Conservation (phyloP, 1,140 invertebrate genomes). For the Luehdorfia chinensis region DNA sequence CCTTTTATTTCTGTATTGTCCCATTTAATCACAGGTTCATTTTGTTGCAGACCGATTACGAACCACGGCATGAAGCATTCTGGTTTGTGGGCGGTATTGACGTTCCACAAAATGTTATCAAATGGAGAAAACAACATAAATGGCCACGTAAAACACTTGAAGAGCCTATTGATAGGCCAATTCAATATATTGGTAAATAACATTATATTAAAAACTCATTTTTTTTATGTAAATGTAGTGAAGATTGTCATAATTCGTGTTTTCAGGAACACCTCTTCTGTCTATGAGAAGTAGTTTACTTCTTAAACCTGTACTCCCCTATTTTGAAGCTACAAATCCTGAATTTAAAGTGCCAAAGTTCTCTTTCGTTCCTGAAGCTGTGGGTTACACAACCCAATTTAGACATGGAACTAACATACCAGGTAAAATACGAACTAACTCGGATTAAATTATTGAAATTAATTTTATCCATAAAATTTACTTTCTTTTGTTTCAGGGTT, state of each 20-base stretch:
- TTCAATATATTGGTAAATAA: conserved; percentile 81
- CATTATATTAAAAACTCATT: conserved; percentile 1
- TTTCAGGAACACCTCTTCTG: conserved; percentile 79
- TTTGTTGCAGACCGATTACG: conserved; percentile 80
- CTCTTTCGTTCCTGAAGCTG: conserved; percentile 77
- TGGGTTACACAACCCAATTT: conserved; percentile 76
- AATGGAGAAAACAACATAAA: conserved; percentile 47
- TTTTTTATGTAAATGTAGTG: too few species aligned
- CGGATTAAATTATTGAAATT: background rate
- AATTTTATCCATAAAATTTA: conserved; percentile 4
- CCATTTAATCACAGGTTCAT: too few species aligned
- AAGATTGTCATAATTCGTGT: background rate
- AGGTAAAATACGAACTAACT: conserved; percentile 68
- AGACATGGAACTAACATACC: conserved; percentile 85
- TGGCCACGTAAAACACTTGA: conserved; percentile 65
- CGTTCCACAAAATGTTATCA: conserved; percentile 68
- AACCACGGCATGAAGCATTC: conserved; percentile 87
- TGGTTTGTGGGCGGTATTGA: conserved; percentile 86
- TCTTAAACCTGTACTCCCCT: conserved; percentile 79
- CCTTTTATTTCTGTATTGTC: too few species aligned
- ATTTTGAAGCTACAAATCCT: conserved; percentile 77
- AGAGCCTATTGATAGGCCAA: conserved; percentile 78
- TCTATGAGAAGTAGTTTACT: conserved; percentile 82
- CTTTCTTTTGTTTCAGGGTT: conserved; percentile 81
- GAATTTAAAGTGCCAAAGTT: conserved; percentile 77